Percentiles rank a stretch among this genome's conserved stretches.
phyloP scores from a whole-genome alignment of 2,888 invertebrate genomes.

The Trichogramma dendrolimi region DNA sequence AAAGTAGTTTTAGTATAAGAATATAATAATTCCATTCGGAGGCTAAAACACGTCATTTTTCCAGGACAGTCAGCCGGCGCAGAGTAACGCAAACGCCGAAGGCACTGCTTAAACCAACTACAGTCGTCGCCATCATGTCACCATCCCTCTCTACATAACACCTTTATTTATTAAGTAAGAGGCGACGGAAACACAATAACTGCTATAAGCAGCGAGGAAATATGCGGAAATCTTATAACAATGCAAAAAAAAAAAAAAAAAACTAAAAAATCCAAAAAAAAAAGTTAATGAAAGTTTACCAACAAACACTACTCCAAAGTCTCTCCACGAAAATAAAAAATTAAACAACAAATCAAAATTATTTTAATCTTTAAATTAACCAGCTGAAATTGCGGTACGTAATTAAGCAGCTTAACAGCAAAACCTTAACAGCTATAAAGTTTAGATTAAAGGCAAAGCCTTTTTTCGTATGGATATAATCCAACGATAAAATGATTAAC shows the following conservation, averaged over 20 bases:
- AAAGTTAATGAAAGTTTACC: constrained; percentile 35
- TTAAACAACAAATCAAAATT: neutral
- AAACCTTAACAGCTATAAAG: neutral
- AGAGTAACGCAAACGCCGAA: constrained; percentile 56
- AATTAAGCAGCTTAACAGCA: constrained; percentile 22
- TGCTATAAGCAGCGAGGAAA: constrained; percentile 33
- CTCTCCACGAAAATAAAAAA: constrained; percentile 37
- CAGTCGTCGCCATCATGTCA: constrained; percentile 35
- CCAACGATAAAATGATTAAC: constrained; percentile 20
- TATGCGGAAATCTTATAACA: constrained; percentile 38
- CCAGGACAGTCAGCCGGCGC: constrained; percentile 55
- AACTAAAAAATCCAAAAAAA: constrained; percentile 35
- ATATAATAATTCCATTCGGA: neutral
- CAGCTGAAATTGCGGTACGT: constrained; percentile 35
- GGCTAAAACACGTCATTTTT: constrained; percentile 1
- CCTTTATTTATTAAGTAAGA: constrained; percentile 29
- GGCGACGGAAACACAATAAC: constrained; percentile 36
- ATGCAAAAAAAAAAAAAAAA: constrained; percentile 39
- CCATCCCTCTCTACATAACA: constrained; percentile 42
- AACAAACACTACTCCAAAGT: constrained; percentile 45
- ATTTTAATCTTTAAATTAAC: constrained; percentile 15
- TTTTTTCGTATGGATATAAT: constrained; percentile 15
- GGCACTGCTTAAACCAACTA: constrained; percentile 57
- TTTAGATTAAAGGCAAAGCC: constrained; percentile 16
- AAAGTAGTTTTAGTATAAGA: neutral